phyloP scores from a whole-genome alignment of 2,888 invertebrate genomes.

The Dolichopus griseipennis region DNA sequence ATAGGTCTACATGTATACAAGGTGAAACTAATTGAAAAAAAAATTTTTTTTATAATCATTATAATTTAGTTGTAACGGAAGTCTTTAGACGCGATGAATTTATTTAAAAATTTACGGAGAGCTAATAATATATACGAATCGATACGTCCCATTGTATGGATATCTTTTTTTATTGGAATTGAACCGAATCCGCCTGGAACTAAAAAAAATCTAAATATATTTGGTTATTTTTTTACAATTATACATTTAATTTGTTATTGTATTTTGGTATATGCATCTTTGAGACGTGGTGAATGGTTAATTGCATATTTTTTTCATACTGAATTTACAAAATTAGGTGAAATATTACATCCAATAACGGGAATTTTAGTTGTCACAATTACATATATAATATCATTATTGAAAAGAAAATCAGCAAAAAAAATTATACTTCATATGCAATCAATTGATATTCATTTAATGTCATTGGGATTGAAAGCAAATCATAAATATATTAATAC shows the following conservation, averaged over 20 bases:
- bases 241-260: constrained; percentile 34
- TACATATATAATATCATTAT: constrained; percentile 35
- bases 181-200: constrained; percentile 32
- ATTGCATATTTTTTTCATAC: constrained; percentile 41
- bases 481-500: constrained; percentile 34
- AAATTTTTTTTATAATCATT: too few species aligned
- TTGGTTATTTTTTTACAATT: constrained; percentile 32
- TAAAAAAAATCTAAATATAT: constrained; percentile 32
- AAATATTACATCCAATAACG: constrained; percentile 33
- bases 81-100: background rate
- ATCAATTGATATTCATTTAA: constrained; percentile 35
- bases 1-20: too few species aligned
- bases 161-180: constrained; percentile 37
- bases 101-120: background rate
- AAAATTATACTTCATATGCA: constrained; percentile 33
- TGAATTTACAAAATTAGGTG: constrained; percentile 37
- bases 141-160: constrained; percentile 33
- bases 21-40: too few species aligned
- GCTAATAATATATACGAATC: constrained; percentile 32
- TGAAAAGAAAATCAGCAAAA: constrained; percentile 29
- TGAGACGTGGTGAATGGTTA: constrained; percentile 35
- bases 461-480: constrained; percentile 33
- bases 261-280: constrained; percentile 31
- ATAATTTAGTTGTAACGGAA: too few species aligned
- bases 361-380: constrained; percentile 37